Evolutionary conservation across 2,888 invertebrate genomes (phyloP), one percentile per base, ranked within the genome.

Genomic region (Cosmia pyralina): DNA sequence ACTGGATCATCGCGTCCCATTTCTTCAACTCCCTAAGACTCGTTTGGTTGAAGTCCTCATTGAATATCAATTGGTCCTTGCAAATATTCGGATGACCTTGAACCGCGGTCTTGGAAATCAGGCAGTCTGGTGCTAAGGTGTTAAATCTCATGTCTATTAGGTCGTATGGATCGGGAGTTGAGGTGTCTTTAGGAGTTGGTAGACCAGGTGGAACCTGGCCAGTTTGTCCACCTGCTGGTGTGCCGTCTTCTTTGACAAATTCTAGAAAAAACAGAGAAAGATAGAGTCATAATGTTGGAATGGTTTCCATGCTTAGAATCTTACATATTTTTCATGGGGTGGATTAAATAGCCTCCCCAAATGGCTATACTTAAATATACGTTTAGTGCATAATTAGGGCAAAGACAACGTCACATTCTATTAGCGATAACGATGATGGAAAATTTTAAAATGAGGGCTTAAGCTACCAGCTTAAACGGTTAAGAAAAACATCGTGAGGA

Each of bases 1-100:
- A 97, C 87, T 95, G 96, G 70, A 96, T 95, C 82, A 97, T 95
- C 15, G 95, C 93, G 8, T 93, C 95, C 97, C 97, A 97, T 17
- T 93, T 93, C 0, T 93, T 92, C 75, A 96, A 93, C 2, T 94
- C 90, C 15, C 13, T 52, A 0, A 79, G 53, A 11, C 10, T 67
- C 0, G 55, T 57, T 7, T 15, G 10, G 0, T 70, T 34, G 19
- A 81, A 81, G 0, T 83, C 79, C 4, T 81, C 83, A 15, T 3
- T 59, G 48, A 50, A 93, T 86, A 0, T 85, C 86, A 17, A 85
- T 83, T 73, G 95, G 90, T 0, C 92, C 92, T 34, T 92, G 90
- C 10, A 90, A 87, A 0, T 92, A 90, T 0, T 91, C 90, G 71
- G 88, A 89, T 13, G 7, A 5, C 78, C 81, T 67, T 58, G 74